phyloP scores from a whole-genome alignment of 2,113 vertebrate genomes.

The Oreocharis arfaki region DNA sequence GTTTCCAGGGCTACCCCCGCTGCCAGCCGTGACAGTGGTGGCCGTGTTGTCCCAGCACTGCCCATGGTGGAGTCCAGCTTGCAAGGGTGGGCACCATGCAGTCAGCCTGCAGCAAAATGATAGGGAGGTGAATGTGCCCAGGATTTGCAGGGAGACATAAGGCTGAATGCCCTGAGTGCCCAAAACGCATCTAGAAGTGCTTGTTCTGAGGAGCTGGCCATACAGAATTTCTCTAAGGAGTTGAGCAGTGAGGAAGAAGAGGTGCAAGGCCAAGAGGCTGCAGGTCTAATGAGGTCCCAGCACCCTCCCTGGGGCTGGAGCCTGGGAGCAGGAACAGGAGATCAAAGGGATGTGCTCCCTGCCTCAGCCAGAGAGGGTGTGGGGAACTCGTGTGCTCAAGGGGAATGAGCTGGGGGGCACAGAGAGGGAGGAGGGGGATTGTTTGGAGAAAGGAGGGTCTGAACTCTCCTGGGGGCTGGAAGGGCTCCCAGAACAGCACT shows the following conservation, averaged over 20 bases:
- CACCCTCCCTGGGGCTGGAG: neutral
- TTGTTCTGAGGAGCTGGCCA: neutral
- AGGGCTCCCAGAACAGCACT: neutral
- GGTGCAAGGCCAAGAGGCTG: neutral
- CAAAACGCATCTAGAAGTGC: neutral
- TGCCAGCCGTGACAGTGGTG: neutral
- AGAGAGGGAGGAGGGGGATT: neutral
- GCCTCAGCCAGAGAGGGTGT: neutral
- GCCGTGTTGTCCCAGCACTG: neutral
- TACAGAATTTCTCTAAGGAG: neutral
- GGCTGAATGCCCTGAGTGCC: neutral
- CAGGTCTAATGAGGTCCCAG: neutral
- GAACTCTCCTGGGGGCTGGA: neutral
- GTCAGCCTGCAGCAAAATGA: neutral
- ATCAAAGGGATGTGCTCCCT: neutral
- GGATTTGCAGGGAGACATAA: neutral
- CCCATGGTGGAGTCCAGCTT: neutral
- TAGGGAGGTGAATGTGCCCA: fast-evolving
- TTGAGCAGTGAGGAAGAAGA: neutral
- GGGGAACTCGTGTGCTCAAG: neutral
- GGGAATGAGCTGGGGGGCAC: neutral
- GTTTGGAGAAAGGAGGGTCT: neutral
- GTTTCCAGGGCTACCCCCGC: neutral
- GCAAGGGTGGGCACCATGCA: fast-evolving
- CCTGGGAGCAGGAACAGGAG: neutral